Evolutionary conservation across 1,140 invertebrate species (phyloP).

Genomic region (Drepana arcuata): DNA sequence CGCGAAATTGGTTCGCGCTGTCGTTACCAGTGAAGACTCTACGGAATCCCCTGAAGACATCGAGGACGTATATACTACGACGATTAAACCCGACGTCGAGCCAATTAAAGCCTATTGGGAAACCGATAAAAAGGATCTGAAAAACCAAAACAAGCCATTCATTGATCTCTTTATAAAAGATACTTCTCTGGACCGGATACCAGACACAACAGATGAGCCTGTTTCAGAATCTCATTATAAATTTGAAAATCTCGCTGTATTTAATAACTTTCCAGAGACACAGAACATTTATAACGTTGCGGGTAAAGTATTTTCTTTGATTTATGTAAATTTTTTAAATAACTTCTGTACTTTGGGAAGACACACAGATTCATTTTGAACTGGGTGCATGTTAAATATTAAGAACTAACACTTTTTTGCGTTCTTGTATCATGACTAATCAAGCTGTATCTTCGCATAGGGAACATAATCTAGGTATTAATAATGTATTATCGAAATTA

Average conservation of each 20-base stretch:
- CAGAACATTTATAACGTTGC: slow-evolving; percentile 36
- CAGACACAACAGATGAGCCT: slow-evolving; percentile 45
- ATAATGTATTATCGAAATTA: too few relatives aligned
- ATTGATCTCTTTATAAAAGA: slow-evolving; percentile 50
- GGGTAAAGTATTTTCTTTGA: slow-evolving; percentile 56
- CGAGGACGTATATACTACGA: slow-evolving; percentile 10
- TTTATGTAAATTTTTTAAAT: slow-evolving; percentile 21
- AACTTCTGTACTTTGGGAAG: slow-evolving; percentile 27
- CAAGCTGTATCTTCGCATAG: too few relatives aligned
- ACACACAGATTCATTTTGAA: slow-evolving; percentile 60
- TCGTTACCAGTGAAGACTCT: slow-evolving; percentile 27
- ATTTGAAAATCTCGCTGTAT: slow-evolving; percentile 37
- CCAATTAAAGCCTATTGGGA: slow-evolving; percentile 65
- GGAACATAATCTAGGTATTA: too few relatives aligned
- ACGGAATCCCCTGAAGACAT: slow-evolving; percentile 28
- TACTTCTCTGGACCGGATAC: slow-evolving; percentile 47
- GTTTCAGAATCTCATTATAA: slow-evolving; percentile 60
- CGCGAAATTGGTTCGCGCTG: slow-evolving; percentile 39
- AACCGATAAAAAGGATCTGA: slow-evolving; percentile 39
- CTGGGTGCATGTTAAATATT: slow-evolving; percentile 38
- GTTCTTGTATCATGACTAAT: too few relatives aligned
- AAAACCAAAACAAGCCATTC: slow-evolving; percentile 41
- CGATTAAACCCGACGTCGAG: slow-evolving; percentile 27
- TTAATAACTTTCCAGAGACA: slow-evolving; percentile 40
- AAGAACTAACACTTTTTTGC: slow-evolving; percentile 7